Evolutionary conservation across 2,113 vertebrate species (phyloP).

Genomic region (Tauraco erythrolophus): DNA sequence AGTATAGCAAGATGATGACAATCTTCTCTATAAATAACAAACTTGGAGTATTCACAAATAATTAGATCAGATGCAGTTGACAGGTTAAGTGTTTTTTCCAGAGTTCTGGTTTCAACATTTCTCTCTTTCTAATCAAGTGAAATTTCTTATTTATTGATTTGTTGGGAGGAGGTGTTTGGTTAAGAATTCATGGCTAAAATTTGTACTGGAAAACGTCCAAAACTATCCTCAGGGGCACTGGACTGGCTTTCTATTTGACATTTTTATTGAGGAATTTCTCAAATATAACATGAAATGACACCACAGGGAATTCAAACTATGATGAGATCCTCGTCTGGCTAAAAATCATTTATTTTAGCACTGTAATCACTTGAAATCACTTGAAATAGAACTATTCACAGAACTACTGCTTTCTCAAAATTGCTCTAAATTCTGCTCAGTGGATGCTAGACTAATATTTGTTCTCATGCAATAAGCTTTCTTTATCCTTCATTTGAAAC

Average conservation of each 20-base stretch:
- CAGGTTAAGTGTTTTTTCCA: background rate
- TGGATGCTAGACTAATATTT: slow-evolving; percentile 55
- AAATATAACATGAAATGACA: slow-evolving; percentile 79
- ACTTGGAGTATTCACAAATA: background rate
- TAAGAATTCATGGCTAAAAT: slow-evolving; percentile 68
- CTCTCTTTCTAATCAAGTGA: background rate
- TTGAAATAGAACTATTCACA: too few relatives aligned
- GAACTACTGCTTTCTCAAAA: slow-evolving; percentile 62
- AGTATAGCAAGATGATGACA: background rate
- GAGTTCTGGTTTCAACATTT: background rate
- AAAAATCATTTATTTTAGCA: slow-evolving; percentile 59
- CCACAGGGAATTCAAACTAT: slow-evolving; percentile 64
- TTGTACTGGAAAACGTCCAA: slow-evolving; percentile 72
- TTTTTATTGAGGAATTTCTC: slow-evolving; percentile 83
- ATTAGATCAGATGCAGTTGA: background rate
- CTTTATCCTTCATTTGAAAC: slow-evolving; percentile 68
- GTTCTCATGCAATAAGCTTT: slow-evolving; percentile 52
- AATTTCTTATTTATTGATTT: slow-evolving; percentile 13
- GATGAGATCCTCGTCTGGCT: slow-evolving; percentile 56
- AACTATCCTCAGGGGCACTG: slow-evolving; percentile 48
- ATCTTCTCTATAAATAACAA: background rate
- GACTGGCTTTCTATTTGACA: slow-evolving; percentile 74
- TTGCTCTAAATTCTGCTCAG: slow-evolving; percentile 50
- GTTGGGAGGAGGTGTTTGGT: slow-evolving; percentile 12
- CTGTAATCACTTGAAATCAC: slow-evolving; percentile 64